Evolutionary conservation across 2,888 invertebrate genomes (phyloP), one percentile per base, ranked within the genome.

Genomic region (Cylindroiulus punctatus): DNA sequence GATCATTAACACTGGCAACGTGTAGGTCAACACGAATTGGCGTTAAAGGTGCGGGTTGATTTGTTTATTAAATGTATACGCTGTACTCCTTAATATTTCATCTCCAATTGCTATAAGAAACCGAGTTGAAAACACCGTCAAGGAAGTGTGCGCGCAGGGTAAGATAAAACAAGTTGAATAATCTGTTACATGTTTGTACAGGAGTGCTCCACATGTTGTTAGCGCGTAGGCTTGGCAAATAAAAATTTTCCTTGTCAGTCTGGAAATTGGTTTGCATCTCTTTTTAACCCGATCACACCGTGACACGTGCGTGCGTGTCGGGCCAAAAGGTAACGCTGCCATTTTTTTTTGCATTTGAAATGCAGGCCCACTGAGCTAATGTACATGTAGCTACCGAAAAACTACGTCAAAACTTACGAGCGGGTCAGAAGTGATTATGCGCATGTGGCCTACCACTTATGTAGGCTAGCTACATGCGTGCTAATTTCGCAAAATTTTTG

Each of bases 311-410:
- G 22, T 36, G 81, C 81, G 81, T 81, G 26, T 36, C 81, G 36
- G 82, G 42, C n/a, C 82, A 82, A 82, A 82, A 82, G 82, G 82
- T 82, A 82, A 82, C 82, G 82, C 82, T 36, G 82, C 4, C 22
- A n/a, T 0, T 7, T 76, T 30, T 76, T 76, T 76, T 76, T 19
- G 1, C 4, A 14, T 44, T 44, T 65, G 65, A 22, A 65, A 22
- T 26, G 19, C 65, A 26, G 52, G n/a, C 52, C 52, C 12, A n/a
- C n/a, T n/a, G n/a, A n/a, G n/a, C n/a, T n/a, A n/a, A n/a, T n/a
- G n/a, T n/a, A n/a, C n/a, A n/a, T n/a, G n/a, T n/a, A 5, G 52
- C 52, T 52, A 26, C 65, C 65, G 65, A 65, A 65, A 65, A 57
- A 22, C 4, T 52, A n/a, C n/a, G n/a, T 12, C 4, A 52, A n/a